These are phyloP conservation scores for Actinia equina DNA, from an alignment of 64 coral and sea anemone species.

Conservation along the genomic window DNA sequence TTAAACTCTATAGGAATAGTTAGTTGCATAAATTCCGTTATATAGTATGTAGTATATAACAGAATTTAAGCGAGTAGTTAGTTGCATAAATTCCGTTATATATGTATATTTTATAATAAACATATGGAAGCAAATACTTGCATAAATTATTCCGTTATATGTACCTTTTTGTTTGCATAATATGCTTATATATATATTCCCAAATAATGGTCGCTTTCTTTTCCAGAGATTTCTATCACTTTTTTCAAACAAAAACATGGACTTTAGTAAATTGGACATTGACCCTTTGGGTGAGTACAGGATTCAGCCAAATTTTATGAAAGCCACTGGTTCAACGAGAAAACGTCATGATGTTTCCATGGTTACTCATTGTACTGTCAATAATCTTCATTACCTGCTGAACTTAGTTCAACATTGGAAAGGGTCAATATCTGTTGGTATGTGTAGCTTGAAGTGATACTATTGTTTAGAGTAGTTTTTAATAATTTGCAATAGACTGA, in stretches of 20 bases:
- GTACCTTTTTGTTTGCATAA: too few relatives aligned
- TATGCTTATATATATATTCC: too few relatives aligned
- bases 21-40: too few relatives aligned
- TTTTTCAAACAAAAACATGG: constrained; percentile 26
- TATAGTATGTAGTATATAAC: too few relatives aligned
- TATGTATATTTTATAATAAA: too few relatives aligned
- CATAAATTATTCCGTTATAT: too few relatives aligned
- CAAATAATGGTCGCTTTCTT: not conserved
- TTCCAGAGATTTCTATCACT: not conserved
- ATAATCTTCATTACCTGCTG: constrained; percentile 83
- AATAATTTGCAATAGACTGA: too few relatives aligned
- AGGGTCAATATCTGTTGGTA: constrained; percentile 87
- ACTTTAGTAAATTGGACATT: constrained; percentile 57
- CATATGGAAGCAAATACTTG: too few relatives aligned
- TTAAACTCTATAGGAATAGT: too few relatives aligned
- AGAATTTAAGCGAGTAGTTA: too few relatives aligned
- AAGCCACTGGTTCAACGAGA: not conserved
- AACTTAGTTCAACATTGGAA: constrained; percentile 66
- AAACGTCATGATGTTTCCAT: constrained; percentile 57
- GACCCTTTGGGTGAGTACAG: constrained; percentile 78
- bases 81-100: too few relatives aligned
- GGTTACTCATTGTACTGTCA: constrained; percentile 91
- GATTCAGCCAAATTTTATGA: constrained; percentile 71
- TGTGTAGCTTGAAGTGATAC: not conserved
- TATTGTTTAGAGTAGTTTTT: too few relatives aligned